A percentile compares a stretch with the other conserved stretches of the same genome.
phyloP scores from a whole-genome alignment of 2,888 invertebrate species.

The Neelides folsomi region DNA sequence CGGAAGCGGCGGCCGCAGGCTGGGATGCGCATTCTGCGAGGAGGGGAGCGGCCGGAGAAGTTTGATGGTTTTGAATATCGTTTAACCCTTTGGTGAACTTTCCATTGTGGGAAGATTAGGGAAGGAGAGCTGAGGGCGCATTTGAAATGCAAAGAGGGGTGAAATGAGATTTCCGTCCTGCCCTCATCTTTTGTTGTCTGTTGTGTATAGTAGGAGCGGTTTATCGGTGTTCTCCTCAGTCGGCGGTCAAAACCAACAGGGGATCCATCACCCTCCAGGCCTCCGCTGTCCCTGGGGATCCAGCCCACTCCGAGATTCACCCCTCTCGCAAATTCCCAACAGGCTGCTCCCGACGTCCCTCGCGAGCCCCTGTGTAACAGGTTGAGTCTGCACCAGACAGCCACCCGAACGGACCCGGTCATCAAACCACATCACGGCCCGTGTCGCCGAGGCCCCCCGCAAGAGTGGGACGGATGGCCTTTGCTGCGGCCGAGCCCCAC shows the following conservation, averaged over 20 bases:
- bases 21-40: slow-evolving; percentile 5
- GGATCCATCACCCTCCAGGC: slow-evolving; percentile 10
- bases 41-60: slow-evolving; percentile 1
- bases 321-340: background rate
- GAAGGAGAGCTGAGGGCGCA: slow-evolving; percentile 10
- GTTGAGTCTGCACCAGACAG: background rate
- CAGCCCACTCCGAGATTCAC: too few relatives aligned
- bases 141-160: slow-evolving; percentile 26
- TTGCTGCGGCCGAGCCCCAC: slow-evolving; percentile 8
- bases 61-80: slow-evolving; percentile 24
- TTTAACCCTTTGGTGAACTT: slow-evolving; percentile 25
- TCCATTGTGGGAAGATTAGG: slow-evolving; percentile 20
- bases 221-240: slow-evolving; percentile 22
- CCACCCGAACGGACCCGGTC: background rate
- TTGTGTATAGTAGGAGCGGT: slow-evolving; percentile 24
- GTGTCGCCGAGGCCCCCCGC: slow-evolving; percentile 12
- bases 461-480: slow-evolving; percentile 19
- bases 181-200: slow-evolving; percentile 8
- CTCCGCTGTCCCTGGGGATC: slow-evolving; percentile 4
- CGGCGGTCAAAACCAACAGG: slow-evolving; percentile 15
- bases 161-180: slow-evolving; percentile 19
- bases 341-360: background rate
- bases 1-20: background rate
- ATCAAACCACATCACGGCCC: slow-evolving; percentile 1
- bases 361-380: slow-evolving; percentile 1